phyloP scores from a whole-genome alignment of 2,888 invertebrate species.

The Amphipyra tragopoginis region DNA sequence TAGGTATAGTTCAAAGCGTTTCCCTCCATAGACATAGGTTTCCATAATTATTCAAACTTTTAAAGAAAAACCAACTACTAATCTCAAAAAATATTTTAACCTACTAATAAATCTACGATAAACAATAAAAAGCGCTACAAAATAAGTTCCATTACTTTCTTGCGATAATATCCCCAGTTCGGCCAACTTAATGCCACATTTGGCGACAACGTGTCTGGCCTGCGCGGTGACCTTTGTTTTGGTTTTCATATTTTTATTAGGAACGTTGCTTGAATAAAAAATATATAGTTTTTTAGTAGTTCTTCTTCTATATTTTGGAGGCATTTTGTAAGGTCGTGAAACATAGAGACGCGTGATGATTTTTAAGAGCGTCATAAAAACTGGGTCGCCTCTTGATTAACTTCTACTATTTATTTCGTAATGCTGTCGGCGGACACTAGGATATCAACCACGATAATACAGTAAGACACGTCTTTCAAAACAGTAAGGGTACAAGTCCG shows the following conservation, averaged over 20 bases:
- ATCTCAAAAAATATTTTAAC: constrained; percentile 10
- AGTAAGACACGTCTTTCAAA: no score
- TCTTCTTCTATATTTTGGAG: constrained; percentile 16
- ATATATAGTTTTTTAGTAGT: constrained; percentile 52
- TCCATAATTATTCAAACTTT: not conserved
- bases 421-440: no score
- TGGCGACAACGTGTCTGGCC: constrained; percentile 69
- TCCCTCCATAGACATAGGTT: no score
- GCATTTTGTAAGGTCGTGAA: constrained; percentile 18
- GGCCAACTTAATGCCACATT: constrained; percentile 67
- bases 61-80: not conserved
- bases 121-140: constrained; percentile 50
- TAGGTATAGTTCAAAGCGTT: no score
- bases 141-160: constrained; percentile 53
- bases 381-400: no score
- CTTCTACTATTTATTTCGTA: no score
- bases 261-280: constrained; percentile 55
- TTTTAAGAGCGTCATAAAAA: not conserved
- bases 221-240: constrained; percentile 60
- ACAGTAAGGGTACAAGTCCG: no score
- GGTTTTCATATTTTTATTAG: constrained; percentile 60
- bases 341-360: not conserved
- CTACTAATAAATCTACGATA: constrained; percentile 37
- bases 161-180: constrained; percentile 55
- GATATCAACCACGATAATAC: no score